These are phyloP conservation scores for Rosalia funebris DNA, from an alignment of 2,888 invertebrate species.

Conservation along the genomic window DNA sequence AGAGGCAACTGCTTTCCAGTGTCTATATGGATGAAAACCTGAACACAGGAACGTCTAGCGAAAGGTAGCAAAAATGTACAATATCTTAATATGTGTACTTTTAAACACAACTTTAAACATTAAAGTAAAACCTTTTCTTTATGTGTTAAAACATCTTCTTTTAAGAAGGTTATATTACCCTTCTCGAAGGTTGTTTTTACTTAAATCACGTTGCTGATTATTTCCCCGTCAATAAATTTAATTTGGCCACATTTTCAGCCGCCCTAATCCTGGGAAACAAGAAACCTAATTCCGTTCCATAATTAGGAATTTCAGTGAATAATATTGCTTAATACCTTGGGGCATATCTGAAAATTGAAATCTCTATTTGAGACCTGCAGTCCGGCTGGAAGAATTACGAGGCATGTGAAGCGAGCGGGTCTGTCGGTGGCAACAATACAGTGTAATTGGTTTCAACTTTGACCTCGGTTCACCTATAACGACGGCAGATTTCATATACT, in stretches of 20 bases:
- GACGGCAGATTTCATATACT: conserved; percentile 48
- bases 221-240: neutral
- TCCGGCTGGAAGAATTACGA: conserved; percentile 47
- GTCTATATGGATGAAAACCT: too few relatives aligned
- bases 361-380: conserved; percentile 53
- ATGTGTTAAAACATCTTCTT: too few relatives aligned
- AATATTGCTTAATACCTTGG: conserved; percentile 36
- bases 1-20: too few relatives aligned
- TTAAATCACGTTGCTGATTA: too few relatives aligned
- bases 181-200: too few relatives aligned
- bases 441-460: conserved; percentile 64
- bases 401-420: conserved; percentile 56
- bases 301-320: conserved; percentile 33
- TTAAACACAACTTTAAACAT: too few relatives aligned
- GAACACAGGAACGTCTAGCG: too few relatives aligned
- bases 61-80: too few relatives aligned
- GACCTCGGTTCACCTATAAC: conserved; percentile 59
- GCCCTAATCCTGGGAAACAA: neutral
- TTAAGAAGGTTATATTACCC: too few relatives aligned
- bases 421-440: conserved; percentile 64
- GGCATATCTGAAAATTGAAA: conserved; percentile 58
- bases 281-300: neutral
- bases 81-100: too few relatives aligned
- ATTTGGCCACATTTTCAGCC: neutral
- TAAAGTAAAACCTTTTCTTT: too few relatives aligned